phyloP scores from a whole-genome alignment of 2,797 vertebrate genomes.

The Enteromius trimaculatus region DNA sequence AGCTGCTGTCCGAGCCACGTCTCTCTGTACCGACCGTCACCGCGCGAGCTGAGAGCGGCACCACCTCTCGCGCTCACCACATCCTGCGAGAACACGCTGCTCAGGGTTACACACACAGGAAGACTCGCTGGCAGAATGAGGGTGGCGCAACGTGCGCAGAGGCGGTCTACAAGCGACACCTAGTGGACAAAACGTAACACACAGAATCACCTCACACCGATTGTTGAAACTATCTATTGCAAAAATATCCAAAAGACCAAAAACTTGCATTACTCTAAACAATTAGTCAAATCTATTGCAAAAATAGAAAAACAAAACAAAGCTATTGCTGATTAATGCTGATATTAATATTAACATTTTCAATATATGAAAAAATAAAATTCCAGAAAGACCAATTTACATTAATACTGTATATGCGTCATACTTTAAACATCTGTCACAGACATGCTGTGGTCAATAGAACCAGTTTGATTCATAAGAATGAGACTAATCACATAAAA shows the following conservation, averaged over 20 bases:
- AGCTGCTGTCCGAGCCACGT: constrained; percentile 40
- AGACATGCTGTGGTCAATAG: neutral
- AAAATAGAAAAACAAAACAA: too few relatives aligned
- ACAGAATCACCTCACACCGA: neutral
- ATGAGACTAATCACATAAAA: neutral
- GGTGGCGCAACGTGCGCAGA: neutral
- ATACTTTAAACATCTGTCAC: neutral
- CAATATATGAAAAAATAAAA: too few relatives aligned
- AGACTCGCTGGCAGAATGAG: neutral
- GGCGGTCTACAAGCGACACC: constrained; percentile 28
- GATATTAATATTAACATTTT: too few relatives aligned
- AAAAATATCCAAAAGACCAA: too few relatives aligned
- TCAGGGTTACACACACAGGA: constrained; percentile 8
- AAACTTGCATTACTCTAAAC: too few relatives aligned
- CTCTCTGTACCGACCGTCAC: constrained; percentile 24
- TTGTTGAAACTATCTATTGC: neutral
- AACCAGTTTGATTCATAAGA: neutral
- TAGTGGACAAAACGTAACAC: neutral
- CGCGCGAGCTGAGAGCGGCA: constrained; percentile 15
- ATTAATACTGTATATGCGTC: neutral
- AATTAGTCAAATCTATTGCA: neutral
- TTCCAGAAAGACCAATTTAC: neutral
- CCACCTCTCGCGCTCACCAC: constrained; percentile 39
- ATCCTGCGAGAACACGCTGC: constrained; percentile 45
- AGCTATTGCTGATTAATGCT: too few relatives aligned